A percentile compares a stretch with the other conserved stretches of the same genome.
phyloP scores from a whole-genome alignment of 1,140 invertebrate genomes.

The Temnothorax longispinosus region DNA sequence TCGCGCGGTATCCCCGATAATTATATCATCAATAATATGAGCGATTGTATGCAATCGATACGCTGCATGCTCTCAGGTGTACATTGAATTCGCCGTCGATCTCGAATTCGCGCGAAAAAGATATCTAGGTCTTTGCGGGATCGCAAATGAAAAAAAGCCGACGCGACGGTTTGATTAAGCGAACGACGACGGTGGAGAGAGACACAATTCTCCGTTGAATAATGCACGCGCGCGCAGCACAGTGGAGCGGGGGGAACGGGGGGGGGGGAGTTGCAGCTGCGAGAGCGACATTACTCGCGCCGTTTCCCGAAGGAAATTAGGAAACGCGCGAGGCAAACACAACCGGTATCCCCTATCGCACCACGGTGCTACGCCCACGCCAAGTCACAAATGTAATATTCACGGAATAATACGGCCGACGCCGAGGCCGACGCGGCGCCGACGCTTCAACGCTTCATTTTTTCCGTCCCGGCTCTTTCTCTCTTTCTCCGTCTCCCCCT shows the following conservation, averaged over 20 bases:
- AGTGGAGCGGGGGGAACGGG: neutral
- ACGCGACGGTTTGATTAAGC: constrained; percentile 33
- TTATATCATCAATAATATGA: neutral
- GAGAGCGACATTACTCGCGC: constrained; percentile 77
- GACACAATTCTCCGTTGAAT: constrained; percentile 60
- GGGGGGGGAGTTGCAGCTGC: constrained; percentile 65
- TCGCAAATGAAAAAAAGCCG: neutral
- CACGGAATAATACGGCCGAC: constrained; percentile 81
- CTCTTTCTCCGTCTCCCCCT: neutral
- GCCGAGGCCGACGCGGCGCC: constrained; percentile 56
- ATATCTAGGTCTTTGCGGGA: neutral
- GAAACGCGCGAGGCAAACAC: constrained; percentile 79
- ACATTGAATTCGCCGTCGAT: neutral
- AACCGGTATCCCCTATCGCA: constrained; percentile 40
- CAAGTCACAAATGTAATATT: constrained; percentile 84
- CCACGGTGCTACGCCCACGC: constrained; percentile 29
- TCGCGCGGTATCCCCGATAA: neutral
- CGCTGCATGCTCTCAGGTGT: neutral
- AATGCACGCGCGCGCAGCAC: constrained; percentile 39
- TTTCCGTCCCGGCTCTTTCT: constrained; percentile 5
- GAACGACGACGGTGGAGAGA: constrained; percentile 34
- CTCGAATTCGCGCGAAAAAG: neutral
- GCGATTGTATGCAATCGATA: neutral
- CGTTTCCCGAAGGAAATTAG: constrained; percentile 86
- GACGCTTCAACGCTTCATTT: constrained; percentile 63